These are phyloP conservation scores for Trichogramma dendrolimi DNA, from an alignment of 2,888 invertebrate species.

Conservation along the genomic window DNA sequence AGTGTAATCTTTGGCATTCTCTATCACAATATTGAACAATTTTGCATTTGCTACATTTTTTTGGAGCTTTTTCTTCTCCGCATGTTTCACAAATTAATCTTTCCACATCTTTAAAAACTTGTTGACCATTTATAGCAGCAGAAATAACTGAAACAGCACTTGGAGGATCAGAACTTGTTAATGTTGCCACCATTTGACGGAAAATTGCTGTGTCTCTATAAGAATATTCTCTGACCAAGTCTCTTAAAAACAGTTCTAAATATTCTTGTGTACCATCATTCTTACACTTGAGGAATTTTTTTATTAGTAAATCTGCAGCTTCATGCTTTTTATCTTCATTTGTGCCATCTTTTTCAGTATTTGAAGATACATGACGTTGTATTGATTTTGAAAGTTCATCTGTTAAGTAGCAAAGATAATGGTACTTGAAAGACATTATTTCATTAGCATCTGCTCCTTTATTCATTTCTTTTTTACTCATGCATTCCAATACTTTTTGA, in stretches of 20 bases:
- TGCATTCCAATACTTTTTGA: conserved; percentile 72
- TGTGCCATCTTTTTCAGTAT: conserved; percentile 46
- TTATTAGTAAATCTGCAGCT: conserved; percentile 69
- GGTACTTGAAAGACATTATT: conserved; percentile 85
- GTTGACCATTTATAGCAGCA: conserved; percentile 82
- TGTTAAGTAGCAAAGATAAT: conserved; percentile 74
- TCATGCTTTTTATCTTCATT: conserved; percentile 56
- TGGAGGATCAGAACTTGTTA: conserved; percentile 71
- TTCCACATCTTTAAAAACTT: conserved; percentile 66
- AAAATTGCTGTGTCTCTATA: conserved; percentile 86
- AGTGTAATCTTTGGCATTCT: conserved; percentile 89
- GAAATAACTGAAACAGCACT: conserved; percentile 69
- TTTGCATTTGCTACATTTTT: conserved; percentile 94
- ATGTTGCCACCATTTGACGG: conserved; percentile 75
- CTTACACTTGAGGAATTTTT: conserved; percentile 72
- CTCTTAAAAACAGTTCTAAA: conserved; percentile 71
- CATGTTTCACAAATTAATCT: conserved; percentile 77
- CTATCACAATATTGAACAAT: conserved; percentile 89
- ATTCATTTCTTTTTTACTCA: conserved; percentile 85
- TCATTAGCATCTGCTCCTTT: conserved; percentile 79
- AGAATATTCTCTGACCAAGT: conserved; percentile 85
- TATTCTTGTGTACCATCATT: conserved; percentile 62
- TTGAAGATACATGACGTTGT: conserved; percentile 62
- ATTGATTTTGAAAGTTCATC: conserved; percentile 67
- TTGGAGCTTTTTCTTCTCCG: conserved; percentile 81